Conservation (phyloP, 2,113 vertebrate species). For the Mus spicilegus region DNA sequence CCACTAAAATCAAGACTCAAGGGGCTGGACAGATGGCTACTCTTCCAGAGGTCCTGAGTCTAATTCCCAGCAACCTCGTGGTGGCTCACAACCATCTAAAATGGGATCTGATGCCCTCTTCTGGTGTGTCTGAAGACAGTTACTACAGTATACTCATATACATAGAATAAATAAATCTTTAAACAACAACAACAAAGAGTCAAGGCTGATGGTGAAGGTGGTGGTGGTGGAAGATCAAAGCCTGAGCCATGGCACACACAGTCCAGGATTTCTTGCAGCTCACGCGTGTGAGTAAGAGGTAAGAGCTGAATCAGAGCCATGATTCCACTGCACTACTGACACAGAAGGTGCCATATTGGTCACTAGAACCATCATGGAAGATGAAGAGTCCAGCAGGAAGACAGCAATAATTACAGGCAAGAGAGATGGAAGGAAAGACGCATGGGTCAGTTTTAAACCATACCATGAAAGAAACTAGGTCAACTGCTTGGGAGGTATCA, state of each 20-base stretch:
- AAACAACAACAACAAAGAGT: neutral
- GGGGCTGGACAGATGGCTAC: neutral
- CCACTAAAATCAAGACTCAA: neutral
- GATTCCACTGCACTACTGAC: neutral
- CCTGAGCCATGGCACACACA: neutral
- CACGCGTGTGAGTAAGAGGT: neutral
- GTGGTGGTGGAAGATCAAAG: neutral
- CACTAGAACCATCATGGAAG: neutral
- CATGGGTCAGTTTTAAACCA: constrained; percentile 83
- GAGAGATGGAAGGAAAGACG: constrained; percentile 86
- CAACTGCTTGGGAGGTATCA: constrained; percentile 78
- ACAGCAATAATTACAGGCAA: constrained; percentile 84
- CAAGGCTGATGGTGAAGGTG: neutral
- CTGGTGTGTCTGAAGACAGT: too few relatives aligned
- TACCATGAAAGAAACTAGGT: constrained; percentile 77
- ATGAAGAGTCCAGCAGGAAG: constrained; percentile 64
- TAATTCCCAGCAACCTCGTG: too few relatives aligned
- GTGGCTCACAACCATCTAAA: too few relatives aligned
- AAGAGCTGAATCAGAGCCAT: neutral
- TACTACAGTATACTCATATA: too few relatives aligned
- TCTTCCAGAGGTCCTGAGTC: too few relatives aligned
- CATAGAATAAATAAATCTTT: too few relatives aligned
- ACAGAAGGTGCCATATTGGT: neutral
- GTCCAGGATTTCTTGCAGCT: neutral
- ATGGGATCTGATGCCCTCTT: too few relatives aligned